Conservation (phyloP, 2,888 invertebrate species). For the Platycnemis pennipes region DNA sequence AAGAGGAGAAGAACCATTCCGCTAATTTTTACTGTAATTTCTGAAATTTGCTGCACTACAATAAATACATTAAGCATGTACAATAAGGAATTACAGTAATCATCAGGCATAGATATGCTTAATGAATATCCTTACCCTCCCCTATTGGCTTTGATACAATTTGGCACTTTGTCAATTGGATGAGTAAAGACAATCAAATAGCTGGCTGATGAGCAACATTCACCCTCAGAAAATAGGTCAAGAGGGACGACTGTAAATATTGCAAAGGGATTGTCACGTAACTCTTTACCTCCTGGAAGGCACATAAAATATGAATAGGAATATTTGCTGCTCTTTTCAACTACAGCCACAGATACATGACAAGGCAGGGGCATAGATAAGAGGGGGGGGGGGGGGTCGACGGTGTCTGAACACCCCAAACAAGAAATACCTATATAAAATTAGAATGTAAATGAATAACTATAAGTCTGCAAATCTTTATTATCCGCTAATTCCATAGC, state of each 20-base stretch:
- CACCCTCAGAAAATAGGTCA: background rate
- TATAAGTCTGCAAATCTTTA: too few relatives aligned
- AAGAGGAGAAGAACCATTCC: background rate
- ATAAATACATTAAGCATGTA: too few relatives aligned
- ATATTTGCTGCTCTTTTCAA: too few relatives aligned
- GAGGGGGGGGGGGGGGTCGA: too few relatives aligned
- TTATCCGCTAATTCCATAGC: too few relatives aligned
- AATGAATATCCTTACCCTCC: background rate
- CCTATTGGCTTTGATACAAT: background rate
- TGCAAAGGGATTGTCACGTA: background rate
- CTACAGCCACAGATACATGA: too few relatives aligned
- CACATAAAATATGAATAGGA: too few relatives aligned
- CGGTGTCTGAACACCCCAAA: too few relatives aligned
- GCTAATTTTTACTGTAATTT: background rate
- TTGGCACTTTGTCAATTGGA: background rate
- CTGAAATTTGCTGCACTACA: too few relatives aligned
- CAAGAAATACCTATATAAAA: too few relatives aligned
- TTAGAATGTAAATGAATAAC: too few relatives aligned
- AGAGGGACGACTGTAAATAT: background rate
- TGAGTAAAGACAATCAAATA: background rate
- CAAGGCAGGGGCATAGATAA: too few relatives aligned
- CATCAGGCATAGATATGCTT: background rate
- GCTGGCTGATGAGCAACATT: background rate
- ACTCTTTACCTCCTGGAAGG: background rate
- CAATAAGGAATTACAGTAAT: background rate